phyloP scores from a whole-genome alignment of 2,113 vertebrate species.

The Garra rufa region DNA sequence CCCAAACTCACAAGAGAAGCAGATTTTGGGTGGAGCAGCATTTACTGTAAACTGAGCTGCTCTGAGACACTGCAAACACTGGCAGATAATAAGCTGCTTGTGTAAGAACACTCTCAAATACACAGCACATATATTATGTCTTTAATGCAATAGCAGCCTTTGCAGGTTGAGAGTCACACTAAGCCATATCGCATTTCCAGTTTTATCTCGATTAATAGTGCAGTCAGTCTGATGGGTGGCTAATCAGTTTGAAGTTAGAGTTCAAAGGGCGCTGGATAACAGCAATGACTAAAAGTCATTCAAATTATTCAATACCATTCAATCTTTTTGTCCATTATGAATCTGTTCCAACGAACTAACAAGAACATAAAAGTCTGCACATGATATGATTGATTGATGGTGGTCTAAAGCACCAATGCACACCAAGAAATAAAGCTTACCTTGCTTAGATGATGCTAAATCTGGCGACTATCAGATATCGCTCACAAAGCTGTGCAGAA shows the following conservation, averaged over 20 bases:
- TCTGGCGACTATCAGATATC: neutral
- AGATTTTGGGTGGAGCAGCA: too few species aligned
- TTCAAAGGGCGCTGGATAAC: neutral
- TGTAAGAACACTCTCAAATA: too few species aligned
- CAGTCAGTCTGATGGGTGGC: neutral
- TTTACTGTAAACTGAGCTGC: too few species aligned
- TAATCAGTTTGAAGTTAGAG: neutral
- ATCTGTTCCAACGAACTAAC: neutral
- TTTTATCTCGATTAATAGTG: neutral
- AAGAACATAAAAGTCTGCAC: neutral
- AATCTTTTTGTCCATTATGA: neutral
- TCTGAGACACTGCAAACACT: too few species aligned
- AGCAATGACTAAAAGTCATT: neutral
- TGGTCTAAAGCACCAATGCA: neutral
- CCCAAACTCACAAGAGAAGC: too few species aligned
- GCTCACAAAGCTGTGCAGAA: constrained; percentile 1
- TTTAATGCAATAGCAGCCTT: too few species aligned
- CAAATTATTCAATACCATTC: neutral
- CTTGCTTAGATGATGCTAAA: neutral
- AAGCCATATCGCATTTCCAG: neutral
- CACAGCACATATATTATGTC: too few species aligned
- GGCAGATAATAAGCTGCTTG: too few species aligned
- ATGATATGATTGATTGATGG: neutral
- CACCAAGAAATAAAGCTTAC: neutral
- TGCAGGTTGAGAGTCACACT: too few species aligned